These are phyloP conservation scores for Tricholaema leucomelas DNA, from an alignment of 2,113 vertebrate species.

Conservation along the genomic window DNA sequence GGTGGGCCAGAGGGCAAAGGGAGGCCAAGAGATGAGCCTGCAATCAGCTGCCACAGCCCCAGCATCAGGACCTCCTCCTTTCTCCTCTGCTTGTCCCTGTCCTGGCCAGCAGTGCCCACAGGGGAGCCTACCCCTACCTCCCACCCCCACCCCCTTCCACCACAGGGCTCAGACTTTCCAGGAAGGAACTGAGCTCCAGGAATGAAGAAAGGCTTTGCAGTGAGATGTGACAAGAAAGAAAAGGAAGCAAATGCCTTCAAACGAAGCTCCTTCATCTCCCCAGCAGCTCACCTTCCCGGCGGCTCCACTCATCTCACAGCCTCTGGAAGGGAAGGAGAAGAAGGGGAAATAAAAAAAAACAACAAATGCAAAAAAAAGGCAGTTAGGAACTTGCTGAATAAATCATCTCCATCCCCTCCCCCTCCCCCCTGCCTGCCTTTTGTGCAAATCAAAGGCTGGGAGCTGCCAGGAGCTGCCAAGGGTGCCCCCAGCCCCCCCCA, in stretches of 20 bases:
- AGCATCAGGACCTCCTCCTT: background rate
- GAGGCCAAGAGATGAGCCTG: background rate
- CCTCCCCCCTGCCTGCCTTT: slow-evolving; percentile 48
- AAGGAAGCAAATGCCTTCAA: slow-evolving; percentile 58
- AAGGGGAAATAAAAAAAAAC: too few relatives aligned
- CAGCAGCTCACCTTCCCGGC: slow-evolving; percentile 66
- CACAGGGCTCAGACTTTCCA: background rate
- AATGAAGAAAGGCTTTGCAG: slow-evolving; percentile 34
- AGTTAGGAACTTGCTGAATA: slow-evolving; percentile 69
- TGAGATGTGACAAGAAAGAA: slow-evolving; percentile 7
- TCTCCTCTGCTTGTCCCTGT: background rate
- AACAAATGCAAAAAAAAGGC: too few relatives aligned
- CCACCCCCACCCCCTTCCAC: background rate
- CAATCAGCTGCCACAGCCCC: fast-evolving
- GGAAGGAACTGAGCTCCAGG: slow-evolving; percentile 44
- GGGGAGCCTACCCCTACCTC: background rate
- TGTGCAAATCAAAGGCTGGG: slow-evolving; percentile 70
- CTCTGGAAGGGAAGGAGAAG: slow-evolving; percentile 51
- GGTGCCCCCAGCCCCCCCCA: slow-evolving; percentile 41
- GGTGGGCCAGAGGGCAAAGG: background rate
- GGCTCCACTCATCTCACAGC: slow-evolving; percentile 63
- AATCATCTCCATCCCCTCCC: slow-evolving; percentile 62
- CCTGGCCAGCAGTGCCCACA: background rate
- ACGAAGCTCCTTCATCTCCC: slow-evolving; percentile 55
- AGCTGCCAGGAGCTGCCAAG: slow-evolving; percentile 71